Evolutionary conservation across 2,888 invertebrate genomes (phyloP), one percentile per base, ranked within the genome.

Genomic region (Lasioglossum lativentre): DNA sequence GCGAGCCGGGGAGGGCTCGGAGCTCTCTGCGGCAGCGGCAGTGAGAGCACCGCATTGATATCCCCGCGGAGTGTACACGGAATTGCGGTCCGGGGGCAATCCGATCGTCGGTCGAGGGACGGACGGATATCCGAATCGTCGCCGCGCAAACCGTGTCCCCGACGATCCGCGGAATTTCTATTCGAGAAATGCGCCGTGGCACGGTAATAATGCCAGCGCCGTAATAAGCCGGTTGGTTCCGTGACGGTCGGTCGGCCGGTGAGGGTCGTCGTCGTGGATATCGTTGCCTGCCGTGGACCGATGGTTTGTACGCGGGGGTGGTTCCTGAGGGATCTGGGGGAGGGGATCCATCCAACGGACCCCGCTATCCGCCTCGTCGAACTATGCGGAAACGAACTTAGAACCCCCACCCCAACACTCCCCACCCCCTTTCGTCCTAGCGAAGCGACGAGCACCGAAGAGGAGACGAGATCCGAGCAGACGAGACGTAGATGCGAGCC

Each of bases 321-420:
- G 66, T 75, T 82, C 81, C 83, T 70, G 47, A 68, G 89, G 89
- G 86, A 90, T 87, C 82, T 70, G 34, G 2, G 14, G 16, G 27
- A 6, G 59, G 27, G 63, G 30, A 16, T 63, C 30, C 30, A 16
- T 63, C 30, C 30, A 16, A 63, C 78, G 66, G 78, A 63, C 72
- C 73, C 83, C 75, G 75, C 59, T 75, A 63, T 40, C 75, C 68
- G 47, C 76, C 80, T 84, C 89, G 90, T 86, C 90, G 87, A 91
- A 88, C 90, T 90, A 90, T 86, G 90, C 78, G 85, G 82, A 90
- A 90, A 90, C 90, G 90, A 91, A 90, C 89, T 91, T 90, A 87
- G 86, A 52, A 52, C 2, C 47, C 23, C 47, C 34, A 1, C n/a
- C n/a, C n/a, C n/a, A n/a, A n/a, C n/a, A n/a, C 84, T 83, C 82